These are phyloP conservation scores for Crocidura indochinensis DNA, from an alignment of 2,797 vertebrate species.

Conservation along the genomic window DNA sequence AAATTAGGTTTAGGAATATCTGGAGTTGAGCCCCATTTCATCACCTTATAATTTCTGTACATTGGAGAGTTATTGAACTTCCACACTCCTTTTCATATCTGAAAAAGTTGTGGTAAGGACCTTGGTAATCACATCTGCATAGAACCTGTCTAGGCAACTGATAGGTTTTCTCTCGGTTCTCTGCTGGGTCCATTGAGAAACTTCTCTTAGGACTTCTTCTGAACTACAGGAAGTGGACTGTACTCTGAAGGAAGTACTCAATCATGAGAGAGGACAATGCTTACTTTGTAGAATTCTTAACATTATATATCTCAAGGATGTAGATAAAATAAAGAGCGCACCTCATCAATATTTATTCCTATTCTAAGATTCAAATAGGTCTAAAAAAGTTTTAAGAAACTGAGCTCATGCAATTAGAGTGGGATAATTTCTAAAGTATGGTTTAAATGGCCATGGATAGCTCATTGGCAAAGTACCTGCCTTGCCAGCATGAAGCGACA, in stretches of 20 bases:
- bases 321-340: neutral
- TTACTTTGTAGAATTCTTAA: neutral
- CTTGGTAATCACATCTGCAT: neutral
- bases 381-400: neutral
- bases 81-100: neutral
- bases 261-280: neutral
- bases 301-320: neutral
- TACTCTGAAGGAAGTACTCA: neutral
- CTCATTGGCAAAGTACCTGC: no score
- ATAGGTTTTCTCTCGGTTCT: neutral
- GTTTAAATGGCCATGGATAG: no score
- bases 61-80: neutral
- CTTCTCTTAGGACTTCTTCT: neutral
- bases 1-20: neutral
- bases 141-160: neutral
- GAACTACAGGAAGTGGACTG: neutral
- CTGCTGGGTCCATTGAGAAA: neutral
- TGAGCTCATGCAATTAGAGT: neutral
- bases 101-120: neutral
- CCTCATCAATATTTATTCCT: neutral
- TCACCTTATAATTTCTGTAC: neutral
- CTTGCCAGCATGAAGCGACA: no score
- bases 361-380: neutral
- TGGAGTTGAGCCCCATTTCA: neutral
- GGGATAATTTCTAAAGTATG: constrained; percentile 1